Percentiles rank a stretch among this genome's conserved stretches.
phyloP scores from a whole-genome alignment of 2,113 vertebrate genomes.

The Microcebus murinus region DNA sequence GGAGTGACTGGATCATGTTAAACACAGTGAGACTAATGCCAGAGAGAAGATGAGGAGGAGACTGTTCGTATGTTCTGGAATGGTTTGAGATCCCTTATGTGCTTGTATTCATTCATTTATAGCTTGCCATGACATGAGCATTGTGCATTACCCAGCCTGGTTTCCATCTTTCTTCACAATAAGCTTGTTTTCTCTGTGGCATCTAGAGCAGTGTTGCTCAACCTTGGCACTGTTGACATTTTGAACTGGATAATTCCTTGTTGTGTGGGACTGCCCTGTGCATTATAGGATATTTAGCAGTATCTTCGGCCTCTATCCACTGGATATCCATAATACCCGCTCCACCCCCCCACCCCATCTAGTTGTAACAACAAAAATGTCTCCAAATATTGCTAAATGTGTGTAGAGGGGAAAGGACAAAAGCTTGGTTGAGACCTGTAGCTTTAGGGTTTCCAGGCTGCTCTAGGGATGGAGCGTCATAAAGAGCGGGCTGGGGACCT shows the following conservation, averaged over 20 bases:
- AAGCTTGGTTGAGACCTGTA: neutral
- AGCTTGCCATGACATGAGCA: neutral
- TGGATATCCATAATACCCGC: neutral
- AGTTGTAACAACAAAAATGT: neutral
- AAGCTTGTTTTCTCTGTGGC: neutral
- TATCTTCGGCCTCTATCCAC: neutral
- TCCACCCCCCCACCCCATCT: neutral
- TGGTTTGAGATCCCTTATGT: constrained; percentile 12
- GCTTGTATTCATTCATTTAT: neutral
- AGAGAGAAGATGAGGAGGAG: neutral
- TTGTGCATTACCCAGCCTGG: neutral
- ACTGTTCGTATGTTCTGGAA: neutral
- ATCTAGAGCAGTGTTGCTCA: neutral
- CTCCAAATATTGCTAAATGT: neutral
- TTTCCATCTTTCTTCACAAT: neutral
- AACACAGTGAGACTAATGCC: neutral
- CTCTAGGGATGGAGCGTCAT: neutral
- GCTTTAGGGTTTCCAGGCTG: neutral
- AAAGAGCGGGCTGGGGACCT: neutral
- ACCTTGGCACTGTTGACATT: neutral
- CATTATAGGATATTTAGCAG: neutral
- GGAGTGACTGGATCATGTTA: neutral
- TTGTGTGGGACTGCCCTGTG: neutral
- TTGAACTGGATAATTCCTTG: neutral
- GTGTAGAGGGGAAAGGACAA: neutral